Percentiles rank a stretch among this genome's conserved stretches.
Conservation (phyloP, 2,888 invertebrate species). For the Digitonthophagus gazella region DNA sequence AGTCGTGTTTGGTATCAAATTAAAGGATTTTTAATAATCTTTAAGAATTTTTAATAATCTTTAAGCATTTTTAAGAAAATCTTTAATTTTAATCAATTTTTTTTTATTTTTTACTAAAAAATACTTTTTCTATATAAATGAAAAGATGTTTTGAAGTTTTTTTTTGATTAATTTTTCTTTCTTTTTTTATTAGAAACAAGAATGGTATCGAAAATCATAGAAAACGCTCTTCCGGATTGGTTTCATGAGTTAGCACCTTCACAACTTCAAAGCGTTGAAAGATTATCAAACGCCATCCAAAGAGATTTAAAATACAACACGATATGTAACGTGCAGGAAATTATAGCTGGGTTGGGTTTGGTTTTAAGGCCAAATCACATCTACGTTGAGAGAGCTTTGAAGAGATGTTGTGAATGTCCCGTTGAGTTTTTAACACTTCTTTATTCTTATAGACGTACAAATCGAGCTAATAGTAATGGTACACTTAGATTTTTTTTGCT, state of each 20-base stretch:
- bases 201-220: constrained; percentile 22
- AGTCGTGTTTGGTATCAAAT: too few relatives aligned
- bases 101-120: too few relatives aligned
- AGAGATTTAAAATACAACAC: constrained; percentile 37
- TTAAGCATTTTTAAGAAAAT: too few relatives aligned
- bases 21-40: too few relatives aligned
- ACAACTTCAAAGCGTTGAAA: constrained; percentile 41
- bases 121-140: too few relatives aligned
- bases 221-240: constrained; percentile 45
- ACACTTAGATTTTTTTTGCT: too few relatives aligned
- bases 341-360: constrained; percentile 42
- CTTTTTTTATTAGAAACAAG: constrained; percentile 30
- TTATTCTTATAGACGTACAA: constrained; percentile 36
- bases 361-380: constrained; percentile 38
- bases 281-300: constrained; percentile 35
- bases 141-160: too few relatives aligned
- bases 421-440: constrained; percentile 47
- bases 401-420: constrained; percentile 41
- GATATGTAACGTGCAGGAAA: constrained; percentile 38
- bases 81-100: too few relatives aligned
- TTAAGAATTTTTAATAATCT: too few relatives aligned
- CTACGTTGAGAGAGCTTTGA: constrained; percentile 40
- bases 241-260: constrained; percentile 47
- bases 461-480: too few relatives aligned
- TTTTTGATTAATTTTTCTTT: too few relatives aligned